Conservation (phyloP, 2,113 vertebrate species). For the Ceuthmochares aereus region DNA sequence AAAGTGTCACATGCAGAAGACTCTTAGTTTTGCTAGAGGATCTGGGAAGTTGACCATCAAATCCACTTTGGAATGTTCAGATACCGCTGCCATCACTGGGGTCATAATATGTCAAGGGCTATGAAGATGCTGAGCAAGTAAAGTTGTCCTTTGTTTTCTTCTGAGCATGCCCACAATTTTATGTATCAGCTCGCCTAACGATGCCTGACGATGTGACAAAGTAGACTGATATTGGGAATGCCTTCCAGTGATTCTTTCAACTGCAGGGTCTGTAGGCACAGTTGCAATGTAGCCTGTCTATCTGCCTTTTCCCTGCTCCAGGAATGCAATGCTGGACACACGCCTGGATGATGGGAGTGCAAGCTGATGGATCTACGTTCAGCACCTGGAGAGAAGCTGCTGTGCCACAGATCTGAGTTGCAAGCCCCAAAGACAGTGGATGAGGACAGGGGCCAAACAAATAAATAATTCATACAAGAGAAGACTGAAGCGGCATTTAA, state of each 20-base stretch:
- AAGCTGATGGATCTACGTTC: not conserved
- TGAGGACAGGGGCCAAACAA: not conserved
- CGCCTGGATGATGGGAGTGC: not conserved
- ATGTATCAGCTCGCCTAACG: accelerated
- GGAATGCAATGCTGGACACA: not conserved
- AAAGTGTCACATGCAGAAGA: not conserved
- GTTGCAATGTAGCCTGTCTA: not conserved
- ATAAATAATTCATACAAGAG: not conserved
- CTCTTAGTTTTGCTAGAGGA: not conserved
- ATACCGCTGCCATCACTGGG: not conserved
- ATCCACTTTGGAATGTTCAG: not conserved
- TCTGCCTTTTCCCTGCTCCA: not conserved
- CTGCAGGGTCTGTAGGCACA: not conserved
- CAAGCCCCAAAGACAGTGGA: not conserved
- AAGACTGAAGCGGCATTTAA: not conserved
- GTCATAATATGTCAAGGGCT: not conserved
- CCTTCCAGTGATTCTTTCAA: not conserved
- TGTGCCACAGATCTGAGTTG: not conserved
- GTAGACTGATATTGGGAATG: not conserved
- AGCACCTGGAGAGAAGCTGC: not conserved
- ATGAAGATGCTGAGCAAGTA: not conserved
- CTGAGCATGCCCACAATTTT: not conserved
- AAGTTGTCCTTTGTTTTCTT: not conserved
- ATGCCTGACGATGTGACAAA: not conserved
- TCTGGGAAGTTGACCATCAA: not conserved